Base-by-base conservation (phyloP, 2,888 invertebrate species). In the Aspidapion aeneum region DNA sequence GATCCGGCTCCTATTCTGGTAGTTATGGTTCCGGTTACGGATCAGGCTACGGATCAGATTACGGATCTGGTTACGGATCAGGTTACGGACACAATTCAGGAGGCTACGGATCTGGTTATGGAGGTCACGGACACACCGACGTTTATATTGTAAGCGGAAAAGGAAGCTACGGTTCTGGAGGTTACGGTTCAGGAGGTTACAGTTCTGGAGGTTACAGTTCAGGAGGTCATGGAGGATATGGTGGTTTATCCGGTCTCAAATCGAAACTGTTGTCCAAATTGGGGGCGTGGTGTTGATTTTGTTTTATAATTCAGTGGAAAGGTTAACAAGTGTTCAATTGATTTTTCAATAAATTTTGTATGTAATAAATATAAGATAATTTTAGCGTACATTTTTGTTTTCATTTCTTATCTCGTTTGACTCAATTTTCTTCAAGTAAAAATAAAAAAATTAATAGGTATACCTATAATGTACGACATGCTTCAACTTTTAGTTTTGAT, bases 261-360 rank as follows among this genome's bases (percentile, higher is more conserved):
- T 19, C 49, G 9, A 21, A 17, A 63, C 49, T 20, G 21, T 52
- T 18, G 22, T 21, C 20, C 48, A 59, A 61, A 66, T 65, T 65
- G 35, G 35, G 35, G 5, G 35, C 12, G 5, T 35, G 35, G 35
- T 35, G 35, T 12, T 35, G 12, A 35, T 35, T 35, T 35, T 35
- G n/a, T n/a, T n/a, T n/a, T n/a, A n/a, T n/a, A n/a, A n/a, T n/a
- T n/a, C n/a, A n/a, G n/a, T n/a, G n/a, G n/a, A n/a, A n/a, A n/a
- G n/a, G n/a, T n/a, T n/a, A n/a, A n/a, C n/a, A n/a, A n/a, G n/a
- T n/a, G n/a, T n/a, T n/a, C n/a, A n/a, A n/a, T n/a, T n/a, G n/a
- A n/a, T n/a, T n/a, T n/a, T n/a, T n/a, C n/a, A n/a, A n/a, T n/a
- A n/a, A n/a, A n/a, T n/a, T n/a, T n/a, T n/a, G n/a, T n/a, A n/a